phyloP scores from a whole-genome alignment of 2,797 vertebrate genomes.

The Danio aesculapii region DNA sequence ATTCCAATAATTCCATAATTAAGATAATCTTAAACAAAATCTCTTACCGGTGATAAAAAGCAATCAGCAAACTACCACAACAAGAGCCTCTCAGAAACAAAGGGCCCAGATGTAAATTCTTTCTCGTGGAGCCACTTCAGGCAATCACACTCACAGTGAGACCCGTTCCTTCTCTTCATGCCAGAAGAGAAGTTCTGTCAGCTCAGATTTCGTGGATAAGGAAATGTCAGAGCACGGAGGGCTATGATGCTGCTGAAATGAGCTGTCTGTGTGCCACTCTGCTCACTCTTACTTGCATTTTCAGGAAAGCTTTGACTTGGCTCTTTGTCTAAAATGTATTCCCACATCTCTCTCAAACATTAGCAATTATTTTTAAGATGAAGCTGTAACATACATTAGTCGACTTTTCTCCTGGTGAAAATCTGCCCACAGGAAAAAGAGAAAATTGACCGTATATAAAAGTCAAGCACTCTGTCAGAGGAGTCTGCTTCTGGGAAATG shows the following conservation, averaged over 20 bases:
- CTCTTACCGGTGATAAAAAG: slow-evolving; percentile 14
- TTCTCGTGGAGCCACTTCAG: slow-evolving; percentile 6
- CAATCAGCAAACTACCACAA: neutral
- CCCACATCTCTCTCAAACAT: neutral
- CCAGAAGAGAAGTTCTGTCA: slow-evolving; percentile 52
- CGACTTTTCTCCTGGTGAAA: neutral
- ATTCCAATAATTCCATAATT: neutral
- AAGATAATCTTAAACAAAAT: slow-evolving; percentile 17
- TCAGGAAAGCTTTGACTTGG: slow-evolving; percentile 25
- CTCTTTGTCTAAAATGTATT: slow-evolving; percentile 7
- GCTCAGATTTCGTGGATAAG: slow-evolving; percentile 47
- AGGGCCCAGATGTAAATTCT: slow-evolving; percentile 9
- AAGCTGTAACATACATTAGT: neutral
- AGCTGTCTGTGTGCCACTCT: slow-evolving; percentile 20
- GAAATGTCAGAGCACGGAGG: slow-evolving; percentile 53
- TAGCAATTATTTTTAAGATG: neutral
- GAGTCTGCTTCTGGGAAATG: neutral
- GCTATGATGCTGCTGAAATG: slow-evolving; percentile 42
- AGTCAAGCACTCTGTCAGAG: neutral
- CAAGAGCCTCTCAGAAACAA: slow-evolving; percentile 13
- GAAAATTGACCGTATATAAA: neutral
- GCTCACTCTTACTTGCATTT: slow-evolving; percentile 39
- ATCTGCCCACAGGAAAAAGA: neutral
- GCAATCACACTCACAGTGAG: slow-evolving; percentile 40
- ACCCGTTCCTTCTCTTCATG: slow-evolving; percentile 25